These are phyloP conservation scores for Ligdia adustata DNA, from an alignment of 2,888 invertebrate genomes.

Conservation along the genomic window DNA sequence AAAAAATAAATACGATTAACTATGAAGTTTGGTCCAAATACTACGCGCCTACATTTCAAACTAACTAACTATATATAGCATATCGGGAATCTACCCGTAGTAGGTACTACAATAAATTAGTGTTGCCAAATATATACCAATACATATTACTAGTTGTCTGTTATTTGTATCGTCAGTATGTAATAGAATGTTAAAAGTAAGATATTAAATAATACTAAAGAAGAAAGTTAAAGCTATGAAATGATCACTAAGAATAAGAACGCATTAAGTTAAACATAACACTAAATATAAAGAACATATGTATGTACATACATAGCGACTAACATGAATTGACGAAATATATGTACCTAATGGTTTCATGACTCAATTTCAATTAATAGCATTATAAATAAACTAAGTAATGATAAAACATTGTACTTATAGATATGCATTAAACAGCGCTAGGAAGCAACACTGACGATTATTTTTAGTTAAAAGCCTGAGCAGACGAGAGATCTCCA, in stretches of 20 bases:
- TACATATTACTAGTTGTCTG: no score
- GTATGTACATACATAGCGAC: not conserved
- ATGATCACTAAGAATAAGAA: constrained; percentile 13
- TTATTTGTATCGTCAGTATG: no score
- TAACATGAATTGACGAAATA: constrained; percentile 7
- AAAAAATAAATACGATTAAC: constrained; percentile 16
- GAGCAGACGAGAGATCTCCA: no score
- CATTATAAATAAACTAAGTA: not conserved
- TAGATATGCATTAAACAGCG: no score
- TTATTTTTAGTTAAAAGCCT: no score
- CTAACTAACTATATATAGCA: no score
- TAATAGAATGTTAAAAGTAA: constrained; percentile 14
- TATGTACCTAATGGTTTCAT: constrained; percentile 1
- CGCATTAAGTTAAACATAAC: not conserved
- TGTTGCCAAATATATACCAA: no score
- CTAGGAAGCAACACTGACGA: no score
- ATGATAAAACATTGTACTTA: no score
- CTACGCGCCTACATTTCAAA: constrained; percentile 19
- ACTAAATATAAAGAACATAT: not conserved
- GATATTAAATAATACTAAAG: constrained; percentile 36
- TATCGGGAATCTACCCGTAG: not conserved
- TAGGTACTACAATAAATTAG: not conserved
- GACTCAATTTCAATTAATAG: not conserved
- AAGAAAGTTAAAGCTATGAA: constrained; percentile 37
- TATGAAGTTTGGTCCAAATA: constrained; percentile 39